phyloP scores from a whole-genome alignment of 1,140 invertebrate species.

The Whitmania pigra region DNA sequence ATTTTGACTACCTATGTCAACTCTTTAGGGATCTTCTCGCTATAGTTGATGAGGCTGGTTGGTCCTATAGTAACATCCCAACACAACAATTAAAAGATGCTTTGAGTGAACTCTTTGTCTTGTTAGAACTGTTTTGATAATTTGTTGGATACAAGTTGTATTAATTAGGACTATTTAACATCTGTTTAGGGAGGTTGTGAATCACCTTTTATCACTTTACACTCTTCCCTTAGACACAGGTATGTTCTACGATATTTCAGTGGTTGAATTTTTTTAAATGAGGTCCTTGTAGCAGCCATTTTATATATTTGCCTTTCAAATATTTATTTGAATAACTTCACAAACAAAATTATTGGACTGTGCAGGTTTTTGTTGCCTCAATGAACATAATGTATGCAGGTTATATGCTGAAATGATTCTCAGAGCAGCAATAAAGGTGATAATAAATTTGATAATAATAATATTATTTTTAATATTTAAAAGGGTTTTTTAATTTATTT shows the following conservation, averaged over 20 bases:
- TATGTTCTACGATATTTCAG: no score
- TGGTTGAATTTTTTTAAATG: no score
- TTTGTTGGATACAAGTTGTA: background rate
- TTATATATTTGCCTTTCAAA: no score
- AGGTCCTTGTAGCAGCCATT: no score
- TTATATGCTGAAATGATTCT: constrained; percentile 9
- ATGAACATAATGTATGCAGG: background rate
- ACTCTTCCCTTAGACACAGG: no score
- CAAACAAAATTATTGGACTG: no score
- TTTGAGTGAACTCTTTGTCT: background rate
- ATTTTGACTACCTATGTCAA: constrained; percentile 10
- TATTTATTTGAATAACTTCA: no score
- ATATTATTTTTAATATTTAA: no score
- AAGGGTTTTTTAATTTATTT: background rate
- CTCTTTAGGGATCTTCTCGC: background rate
- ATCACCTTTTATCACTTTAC: no score
- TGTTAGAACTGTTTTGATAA: background rate
- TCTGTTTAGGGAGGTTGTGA: no score
- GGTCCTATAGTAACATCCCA: background rate
- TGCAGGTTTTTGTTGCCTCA: background rate
- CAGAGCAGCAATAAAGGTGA: background rate
- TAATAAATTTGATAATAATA: no score
- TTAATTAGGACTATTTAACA: background rate
- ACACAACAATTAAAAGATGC: background rate
- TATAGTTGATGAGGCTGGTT: constrained; percentile 2